Evolutionary conservation across 2,888 invertebrate genomes (phyloP).

Genomic region (Tetropium fuscum): DNA sequence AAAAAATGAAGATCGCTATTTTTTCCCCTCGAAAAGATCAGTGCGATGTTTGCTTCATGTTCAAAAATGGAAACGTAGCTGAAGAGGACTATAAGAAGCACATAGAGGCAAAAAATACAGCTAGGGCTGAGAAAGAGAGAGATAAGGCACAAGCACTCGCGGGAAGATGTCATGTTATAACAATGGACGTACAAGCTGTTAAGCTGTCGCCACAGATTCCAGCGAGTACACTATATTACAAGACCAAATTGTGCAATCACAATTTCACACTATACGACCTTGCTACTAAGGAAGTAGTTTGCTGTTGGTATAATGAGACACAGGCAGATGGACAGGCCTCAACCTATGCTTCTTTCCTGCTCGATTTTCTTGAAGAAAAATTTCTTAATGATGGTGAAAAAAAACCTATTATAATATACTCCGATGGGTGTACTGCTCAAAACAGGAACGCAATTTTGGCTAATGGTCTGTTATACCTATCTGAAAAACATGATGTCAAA

Average conservation of each 20-base stretch:
- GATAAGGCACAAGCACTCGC: conserved; percentile 35
- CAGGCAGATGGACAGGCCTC: conserved; percentile 39
- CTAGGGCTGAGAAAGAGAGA: conserved; percentile 29
- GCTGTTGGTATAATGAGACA: conserved; percentile 48
- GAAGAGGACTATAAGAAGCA: conserved; percentile 12
- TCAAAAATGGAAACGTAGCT: conserved; percentile 11
- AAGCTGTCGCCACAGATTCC: conserved; percentile 44
- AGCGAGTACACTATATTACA: conserved; percentile 46
- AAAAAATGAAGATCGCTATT: conserved; percentile 34
- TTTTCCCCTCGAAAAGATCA: conserved; percentile 40
- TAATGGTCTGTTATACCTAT: conserved; percentile 42
- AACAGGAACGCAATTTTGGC: no score
- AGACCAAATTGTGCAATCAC: conserved; percentile 50
- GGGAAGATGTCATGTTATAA: conserved; percentile 39
- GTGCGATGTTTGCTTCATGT: conserved; percentile 29
- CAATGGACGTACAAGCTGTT: conserved; percentile 37
- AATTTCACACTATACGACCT: conserved; percentile 51
- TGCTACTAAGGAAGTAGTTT: conserved; percentile 36
- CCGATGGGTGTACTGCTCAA: no score
- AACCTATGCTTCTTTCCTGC: conserved; percentile 44
- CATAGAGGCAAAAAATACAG: conserved; percentile 35
- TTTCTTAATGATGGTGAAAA: conserved; percentile 7
- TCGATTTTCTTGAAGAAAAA: conserved; percentile 33
- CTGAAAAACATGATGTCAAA: conserved; percentile 30
- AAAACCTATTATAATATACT: conserved; percentile 40